Evolutionary conservation across 2,888 invertebrate genomes (phyloP), one percentile per base, ranked within the genome.

Genomic region (Steinernema hermaphroditum): DNA sequence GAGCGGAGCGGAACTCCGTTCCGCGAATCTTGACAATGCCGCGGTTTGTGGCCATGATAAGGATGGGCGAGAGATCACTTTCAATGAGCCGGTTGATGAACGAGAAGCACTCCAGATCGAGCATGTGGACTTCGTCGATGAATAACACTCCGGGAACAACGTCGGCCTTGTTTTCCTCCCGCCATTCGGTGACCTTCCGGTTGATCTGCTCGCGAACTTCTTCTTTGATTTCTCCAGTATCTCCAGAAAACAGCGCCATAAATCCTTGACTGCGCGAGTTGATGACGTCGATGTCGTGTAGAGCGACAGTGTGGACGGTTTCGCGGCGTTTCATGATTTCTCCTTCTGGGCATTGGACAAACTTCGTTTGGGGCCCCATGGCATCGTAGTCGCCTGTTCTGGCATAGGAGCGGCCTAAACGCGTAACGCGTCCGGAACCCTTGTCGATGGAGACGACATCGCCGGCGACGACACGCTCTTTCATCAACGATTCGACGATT

Each of bases 401-500:
- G 0, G 96, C 94, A 86, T 97, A 97, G 27, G 96, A 96, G 34
- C 98, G 90, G 0, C 98, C 86, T 14, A 85, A 72, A 9, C 82
- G 80, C 32, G 83, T 83, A 27, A 85, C 82, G 27, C 81, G 77
- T 1, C 97, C 97, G 0, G 96, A 96, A 0, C 96, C 95, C 88
- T 97, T 97, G 88, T 99, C 97, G 83, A 98, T 97, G 6, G 96
- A 96, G 22, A 98, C 93, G 0, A 98, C 94, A 88, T 98, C 98
- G 0, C 90, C 90, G 37, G 89, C 89, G 74, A 88, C 87, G 57
- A 93, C 93, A 86, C 97, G 96, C 85, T 83, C 80, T 69, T 96
- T 96, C 82, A 84, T 74, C 41, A 84, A 77, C 2, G 79, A 76
- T 24, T 85, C 85, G 14, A 83, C 79, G 81, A 85, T 82, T 74